Percentiles rank a stretch among this genome's conserved stretches.
Conservation (phyloP, 2,888 invertebrate species). For the Drosophila niveifrons region DNA sequence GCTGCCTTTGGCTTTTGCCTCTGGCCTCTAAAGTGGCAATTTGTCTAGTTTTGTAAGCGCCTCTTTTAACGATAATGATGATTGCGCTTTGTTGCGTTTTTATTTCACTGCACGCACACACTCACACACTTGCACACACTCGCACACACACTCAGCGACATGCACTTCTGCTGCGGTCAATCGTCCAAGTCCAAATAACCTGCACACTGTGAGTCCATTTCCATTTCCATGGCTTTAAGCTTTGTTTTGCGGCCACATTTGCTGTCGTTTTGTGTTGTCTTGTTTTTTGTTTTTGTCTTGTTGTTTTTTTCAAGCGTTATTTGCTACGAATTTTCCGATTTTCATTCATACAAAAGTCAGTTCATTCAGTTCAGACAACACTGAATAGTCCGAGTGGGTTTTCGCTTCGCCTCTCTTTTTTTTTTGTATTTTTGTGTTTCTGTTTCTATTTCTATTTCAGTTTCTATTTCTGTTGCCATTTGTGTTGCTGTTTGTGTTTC, state of each 20-base stretch:
- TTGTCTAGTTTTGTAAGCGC: slow-evolving; percentile 82
- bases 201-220: slow-evolving; percentile 33
- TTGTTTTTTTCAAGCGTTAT: slow-evolving; percentile 40
- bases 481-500: slow-evolving; percentile 5
- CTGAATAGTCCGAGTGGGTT: slow-evolving; percentile 11
- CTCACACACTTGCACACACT: slow-evolving; percentile 24
- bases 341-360: slow-evolving; percentile 61
- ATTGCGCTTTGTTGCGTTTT: slow-evolving; percentile 82
- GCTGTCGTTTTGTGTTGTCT: slow-evolving; percentile 17
- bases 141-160: slow-evolving; percentile 28
- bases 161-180: slow-evolving; percentile 49
- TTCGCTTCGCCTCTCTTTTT: slow-evolving; percentile 34
- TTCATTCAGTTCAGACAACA: slow-evolving; percentile 50
- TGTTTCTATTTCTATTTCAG: slow-evolving; percentile 11
- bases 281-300: background rate
- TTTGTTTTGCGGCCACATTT: slow-evolving; percentile 42
- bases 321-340: slow-evolving; percentile 72
- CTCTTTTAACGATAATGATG: slow-evolving; percentile 81
- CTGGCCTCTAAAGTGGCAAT: slow-evolving; percentile 79
- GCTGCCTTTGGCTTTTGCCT: slow-evolving; percentile 41
- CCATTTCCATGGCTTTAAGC: slow-evolving; percentile 27
- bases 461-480: slow-evolving; percentile 9
- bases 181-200: slow-evolving; percentile 37
- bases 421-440: slow-evolving; percentile 28
- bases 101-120: slow-evolving; percentile 67